These are phyloP conservation scores for Halichondria panicea DNA, from an alignment of 37 sponge, comb jelly and placozoan species.

Conservation along the genomic window DNA sequence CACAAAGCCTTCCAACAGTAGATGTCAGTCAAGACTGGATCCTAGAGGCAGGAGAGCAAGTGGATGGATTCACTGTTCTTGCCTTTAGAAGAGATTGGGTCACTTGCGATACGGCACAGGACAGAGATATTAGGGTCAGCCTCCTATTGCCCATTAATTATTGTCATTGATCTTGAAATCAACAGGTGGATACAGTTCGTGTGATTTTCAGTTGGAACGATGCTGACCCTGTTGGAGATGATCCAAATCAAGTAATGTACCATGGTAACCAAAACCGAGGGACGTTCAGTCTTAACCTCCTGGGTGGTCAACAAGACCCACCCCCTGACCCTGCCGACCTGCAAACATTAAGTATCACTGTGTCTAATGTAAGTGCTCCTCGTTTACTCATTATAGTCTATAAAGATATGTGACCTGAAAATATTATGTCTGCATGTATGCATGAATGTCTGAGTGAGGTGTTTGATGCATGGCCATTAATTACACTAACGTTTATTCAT, in stretches of 20 bases:
- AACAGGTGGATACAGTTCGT: constrained; percentile 36
- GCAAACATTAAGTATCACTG: no score
- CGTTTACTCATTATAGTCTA: no score
- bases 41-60: constrained; percentile 21
- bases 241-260: not conserved
- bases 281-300: constrained; percentile 13
- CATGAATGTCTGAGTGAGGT: no score
- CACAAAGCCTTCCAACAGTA: constrained; percentile 5
- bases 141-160: not conserved
- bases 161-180: no score
- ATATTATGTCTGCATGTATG: no score
- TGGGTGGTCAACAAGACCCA: no score
- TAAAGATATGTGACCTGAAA: no score
- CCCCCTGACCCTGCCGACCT: no score
- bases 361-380: no score
- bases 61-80: constrained; percentile 44
- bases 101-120: constrained; percentile 42
- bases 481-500: no score
- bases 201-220: constrained; percentile 36
- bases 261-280: constrained; percentile 9
- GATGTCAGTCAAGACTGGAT: constrained; percentile 39
- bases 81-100: constrained; percentile 25
- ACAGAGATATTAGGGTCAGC: constrained; percentile 1
- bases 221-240: not conserved
- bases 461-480: no score